Evolutionary conservation across 2,113 vertebrate genomes (phyloP), one percentile per base, ranked within the genome.

Genomic region (Terrapene triunguis): DNA sequence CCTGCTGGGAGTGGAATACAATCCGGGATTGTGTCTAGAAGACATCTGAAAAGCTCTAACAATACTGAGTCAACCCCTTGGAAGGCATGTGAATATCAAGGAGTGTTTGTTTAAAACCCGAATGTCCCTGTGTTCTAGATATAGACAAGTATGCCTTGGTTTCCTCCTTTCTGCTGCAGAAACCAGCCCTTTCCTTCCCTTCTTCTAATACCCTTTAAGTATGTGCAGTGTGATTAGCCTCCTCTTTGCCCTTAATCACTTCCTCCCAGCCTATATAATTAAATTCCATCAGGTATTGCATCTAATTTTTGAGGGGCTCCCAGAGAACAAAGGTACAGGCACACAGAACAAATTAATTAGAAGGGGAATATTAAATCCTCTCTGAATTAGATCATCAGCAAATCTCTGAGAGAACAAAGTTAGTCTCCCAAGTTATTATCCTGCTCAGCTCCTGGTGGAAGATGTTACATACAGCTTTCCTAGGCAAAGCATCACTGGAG

Each of bases 221-320:
- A 35, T 35, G 59, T 42, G 59, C 1, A 2, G 69, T 76, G 85
- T 38, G 82, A 93, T 69, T 90, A 95, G 82, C 72, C 84, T 85
- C 95, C 62, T 74, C 72, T 89, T 69, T 93, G 93, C 95, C 96
- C 94, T 94, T 85, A 92, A 95, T 95, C 93, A 82, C 89, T 95
- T 93, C 86, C 93, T 91, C 89, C 87, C 95, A 93, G 80, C 92
- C 96, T 91, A 80, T 42, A 92, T 95, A 97, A 96, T 95, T 89
- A 89, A 95, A 96, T 97, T 89, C 94, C 96, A 65, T 80, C 95
- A 96, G 95, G 95, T 91, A 95, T 84, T 96, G 96, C 94, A 89
- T 96, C 90, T 95, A 80, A 95, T 96, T 95, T 97, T 84, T 97
- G 85, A 95, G 94, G 89, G 44, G 90, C 89, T 95, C 90, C 93